Conservation (phyloP, 2,113 vertebrate genomes). For the Tychaedon coryphoeus region DNA sequence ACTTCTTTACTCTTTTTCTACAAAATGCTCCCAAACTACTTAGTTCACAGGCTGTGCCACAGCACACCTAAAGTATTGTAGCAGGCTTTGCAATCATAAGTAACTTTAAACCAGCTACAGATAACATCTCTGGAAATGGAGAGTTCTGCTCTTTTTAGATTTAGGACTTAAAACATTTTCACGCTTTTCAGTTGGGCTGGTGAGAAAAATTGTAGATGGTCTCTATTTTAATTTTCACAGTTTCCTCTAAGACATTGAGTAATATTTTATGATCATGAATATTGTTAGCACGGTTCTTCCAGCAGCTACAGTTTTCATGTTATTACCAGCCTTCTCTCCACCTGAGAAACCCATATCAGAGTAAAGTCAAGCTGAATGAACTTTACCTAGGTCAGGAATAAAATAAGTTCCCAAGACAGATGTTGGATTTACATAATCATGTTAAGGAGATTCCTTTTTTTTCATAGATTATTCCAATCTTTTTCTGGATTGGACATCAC, state of each 20-base stretch:
- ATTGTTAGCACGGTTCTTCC: not conserved
- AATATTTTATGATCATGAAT: not conserved
- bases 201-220: not conserved
- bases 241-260: not conserved
- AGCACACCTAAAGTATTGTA: not conserved
- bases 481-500: not conserved
- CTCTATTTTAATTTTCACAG: not conserved
- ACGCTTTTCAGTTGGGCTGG: not conserved
- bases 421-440: not conserved
- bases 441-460: not conserved
- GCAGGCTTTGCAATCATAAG: not conserved
- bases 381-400: not conserved
- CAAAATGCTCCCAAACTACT: not conserved
- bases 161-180: not conserved
- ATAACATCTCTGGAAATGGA: not conserved
- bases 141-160: not conserved
- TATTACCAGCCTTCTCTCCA: not conserved
- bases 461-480: not conserved
- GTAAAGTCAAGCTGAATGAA: not conserved
- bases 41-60: not conserved
- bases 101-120: not conserved
- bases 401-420: not conserved
- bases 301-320: not conserved
- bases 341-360: not conserved
- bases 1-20: not conserved